Evolutionary conservation across 2,888 invertebrate genomes (phyloP).

Genomic region (Noctua pronuba): DNA sequence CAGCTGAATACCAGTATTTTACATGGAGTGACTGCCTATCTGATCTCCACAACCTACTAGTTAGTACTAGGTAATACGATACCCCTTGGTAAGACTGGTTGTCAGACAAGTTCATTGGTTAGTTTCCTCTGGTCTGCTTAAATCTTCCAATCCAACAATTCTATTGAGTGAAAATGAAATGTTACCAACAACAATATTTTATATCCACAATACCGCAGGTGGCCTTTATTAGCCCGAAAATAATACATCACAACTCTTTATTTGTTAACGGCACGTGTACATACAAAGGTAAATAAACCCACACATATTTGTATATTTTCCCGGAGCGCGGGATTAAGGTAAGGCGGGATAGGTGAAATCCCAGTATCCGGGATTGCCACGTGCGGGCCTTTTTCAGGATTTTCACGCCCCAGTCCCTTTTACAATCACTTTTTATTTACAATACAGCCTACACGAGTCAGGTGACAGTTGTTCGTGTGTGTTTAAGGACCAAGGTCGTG

Average conservation of each 20-base stretch:
- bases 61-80: too few relatives aligned
- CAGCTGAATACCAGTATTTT: too few relatives aligned
- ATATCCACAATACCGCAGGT: slow-evolving; percentile 32
- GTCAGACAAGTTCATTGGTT: neutral
- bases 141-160: neutral
- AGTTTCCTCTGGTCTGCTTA: neutral
- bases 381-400: slow-evolving; percentile 81
- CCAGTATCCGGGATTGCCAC: slow-evolving; percentile 79
- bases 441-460: slow-evolving; percentile 57
- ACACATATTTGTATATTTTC: slow-evolving; percentile 69
- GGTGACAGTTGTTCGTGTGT: slow-evolving; percentile 49
- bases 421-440: slow-evolving; percentile 70
- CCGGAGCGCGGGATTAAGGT: slow-evolving; percentile 78
- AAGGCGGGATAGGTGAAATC: slow-evolving; percentile 81
- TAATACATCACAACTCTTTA: slow-evolving; percentile 58
- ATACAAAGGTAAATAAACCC: slow-evolving; percentile 58
- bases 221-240: slow-evolving; percentile 40
- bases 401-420: slow-evolving; percentile 75
- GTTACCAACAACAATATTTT: neutral
- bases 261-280: slow-evolving; percentile 54
- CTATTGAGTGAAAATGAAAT: neutral
- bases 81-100: too few relatives aligned
- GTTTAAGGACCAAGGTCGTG: slow-evolving; percentile 53
- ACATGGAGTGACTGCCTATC: too few relatives aligned
- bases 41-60: too few relatives aligned